Evolutionary conservation across 2,113 vertebrate genomes (phyloP).

Genomic region (Sigmodon hispidus): DNA sequence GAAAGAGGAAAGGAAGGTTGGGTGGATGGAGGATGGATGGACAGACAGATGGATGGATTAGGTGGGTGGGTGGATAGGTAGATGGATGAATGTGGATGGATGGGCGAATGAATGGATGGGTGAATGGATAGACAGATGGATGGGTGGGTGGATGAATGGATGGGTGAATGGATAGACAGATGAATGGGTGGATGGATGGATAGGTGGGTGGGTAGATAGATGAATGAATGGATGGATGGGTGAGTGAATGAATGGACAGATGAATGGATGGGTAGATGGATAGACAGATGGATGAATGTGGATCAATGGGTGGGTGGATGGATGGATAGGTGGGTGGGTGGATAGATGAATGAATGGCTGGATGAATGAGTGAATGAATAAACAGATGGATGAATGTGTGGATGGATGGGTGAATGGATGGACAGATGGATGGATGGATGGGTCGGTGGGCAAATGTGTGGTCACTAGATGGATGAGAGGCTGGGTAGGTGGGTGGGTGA

Average conservation of each 20-base stretch:
- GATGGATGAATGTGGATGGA: not conserved
- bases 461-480: too few relatives aligned
- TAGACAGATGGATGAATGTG: not conserved
- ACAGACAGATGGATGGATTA: too few relatives aligned
- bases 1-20: not conserved
- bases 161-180: not conserved
- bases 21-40: not conserved
- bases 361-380: rapidly evolving
- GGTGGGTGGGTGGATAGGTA: not conserved
- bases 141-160: not conserved
- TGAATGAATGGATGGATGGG: not conserved
- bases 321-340: not conserved
- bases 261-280: too few relatives aligned
- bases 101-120: not conserved
- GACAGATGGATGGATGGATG: not conserved
- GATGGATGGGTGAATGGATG: rapidly evolving
- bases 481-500: not conserved
- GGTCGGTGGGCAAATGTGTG: not conserved
- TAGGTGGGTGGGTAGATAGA: not conserved
- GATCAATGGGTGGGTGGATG: too few relatives aligned
- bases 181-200: not conserved
- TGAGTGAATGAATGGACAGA: too few relatives aligned
- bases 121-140: not conserved
- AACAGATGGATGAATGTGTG: not conserved
- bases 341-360: not conserved